Conservation (phyloP, 2,113 vertebrate species). For the Odontophorus gujanensis region DNA sequence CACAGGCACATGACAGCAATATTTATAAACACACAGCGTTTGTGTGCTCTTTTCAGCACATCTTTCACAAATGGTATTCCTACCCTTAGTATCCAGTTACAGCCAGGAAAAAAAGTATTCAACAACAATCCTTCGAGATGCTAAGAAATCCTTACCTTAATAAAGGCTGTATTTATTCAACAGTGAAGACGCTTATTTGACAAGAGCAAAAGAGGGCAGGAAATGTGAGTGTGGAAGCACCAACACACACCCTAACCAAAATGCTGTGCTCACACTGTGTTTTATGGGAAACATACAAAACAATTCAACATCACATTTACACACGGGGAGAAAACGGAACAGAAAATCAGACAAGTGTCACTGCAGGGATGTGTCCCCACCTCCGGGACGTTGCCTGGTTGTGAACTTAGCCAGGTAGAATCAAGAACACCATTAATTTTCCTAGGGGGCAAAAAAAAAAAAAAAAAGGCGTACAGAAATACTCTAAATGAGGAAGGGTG, state of each 20-base stretch:
- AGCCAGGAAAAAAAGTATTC: background rate
- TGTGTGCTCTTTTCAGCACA: background rate
- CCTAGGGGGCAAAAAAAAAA: background rate
- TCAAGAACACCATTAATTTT: background rate
- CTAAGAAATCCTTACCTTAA: slow-evolving; percentile 8
- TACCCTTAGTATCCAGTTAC: background rate
- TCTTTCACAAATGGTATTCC: slow-evolving; percentile 17
- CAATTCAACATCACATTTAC: slow-evolving; percentile 30
- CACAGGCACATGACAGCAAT: background rate
- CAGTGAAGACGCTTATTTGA: background rate
- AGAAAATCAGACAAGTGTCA: slow-evolving; percentile 28
- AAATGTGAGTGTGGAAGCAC: slow-evolving; percentile 17
- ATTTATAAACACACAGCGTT: background rate
- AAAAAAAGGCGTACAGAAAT: background rate
- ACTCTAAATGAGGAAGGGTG: background rate
- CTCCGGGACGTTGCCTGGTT: background rate
- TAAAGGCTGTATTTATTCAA: background rate
- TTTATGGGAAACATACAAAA: slow-evolving; percentile 5
- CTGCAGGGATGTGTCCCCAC: background rate
- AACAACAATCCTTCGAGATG: background rate
- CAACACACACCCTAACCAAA: background rate
- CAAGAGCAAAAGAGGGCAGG: background rate
- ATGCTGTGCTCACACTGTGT: background rate
- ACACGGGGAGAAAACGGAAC: slow-evolving; percentile 28
- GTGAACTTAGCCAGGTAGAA: background rate